Percentiles rank a stretch among this genome's conserved stretches.
These are phyloP conservation scores for Euschistus heros DNA, from an alignment of 1,140 invertebrate species.

Conservation along the genomic window DNA sequence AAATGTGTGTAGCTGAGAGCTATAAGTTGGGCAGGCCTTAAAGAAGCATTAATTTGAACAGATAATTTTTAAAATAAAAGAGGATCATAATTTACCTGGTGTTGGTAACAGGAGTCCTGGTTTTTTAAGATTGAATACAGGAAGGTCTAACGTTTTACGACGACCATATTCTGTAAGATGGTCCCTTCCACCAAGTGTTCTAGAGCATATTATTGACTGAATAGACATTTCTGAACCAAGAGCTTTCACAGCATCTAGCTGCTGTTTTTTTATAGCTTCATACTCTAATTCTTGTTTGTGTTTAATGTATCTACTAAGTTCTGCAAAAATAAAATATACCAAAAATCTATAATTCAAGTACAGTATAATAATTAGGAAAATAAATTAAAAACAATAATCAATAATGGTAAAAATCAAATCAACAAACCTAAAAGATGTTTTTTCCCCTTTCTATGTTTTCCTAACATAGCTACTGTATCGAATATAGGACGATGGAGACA, in stretches of 20 bases:
- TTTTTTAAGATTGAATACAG: conserved; percentile 4
- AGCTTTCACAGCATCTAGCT: conserved; percentile 15
- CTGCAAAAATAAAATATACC: conserved; percentile 22
- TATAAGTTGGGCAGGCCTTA: too few species aligned
- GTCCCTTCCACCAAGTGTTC: background rate
- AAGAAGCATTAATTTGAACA: too few species aligned
- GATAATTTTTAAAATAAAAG: too few species aligned
- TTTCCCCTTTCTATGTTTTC: conserved; percentile 28
- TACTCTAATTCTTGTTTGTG: conserved; percentile 23
- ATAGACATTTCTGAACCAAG: conserved; percentile 16
- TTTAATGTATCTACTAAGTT: conserved; percentile 27
- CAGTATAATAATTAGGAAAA: too few species aligned
- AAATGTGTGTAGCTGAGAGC: too few species aligned
- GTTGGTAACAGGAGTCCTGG: background rate
- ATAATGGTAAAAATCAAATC: too few species aligned
- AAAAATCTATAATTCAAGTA: too few species aligned
- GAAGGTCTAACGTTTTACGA: background rate
- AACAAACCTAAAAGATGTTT: conserved; percentile 24
- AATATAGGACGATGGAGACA: conserved; percentile 29
- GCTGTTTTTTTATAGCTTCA: conserved; percentile 19
- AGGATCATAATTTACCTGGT: too few species aligned
- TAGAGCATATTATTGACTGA: conserved; percentile 6
- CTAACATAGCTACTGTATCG: conserved; percentile 26
- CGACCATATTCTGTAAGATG: background rate
- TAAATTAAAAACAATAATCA: background rate